These are phyloP conservation scores for Scaptomyza flava DNA, from an alignment of 2,888 invertebrate genomes.

Conservation along the genomic window DNA sequence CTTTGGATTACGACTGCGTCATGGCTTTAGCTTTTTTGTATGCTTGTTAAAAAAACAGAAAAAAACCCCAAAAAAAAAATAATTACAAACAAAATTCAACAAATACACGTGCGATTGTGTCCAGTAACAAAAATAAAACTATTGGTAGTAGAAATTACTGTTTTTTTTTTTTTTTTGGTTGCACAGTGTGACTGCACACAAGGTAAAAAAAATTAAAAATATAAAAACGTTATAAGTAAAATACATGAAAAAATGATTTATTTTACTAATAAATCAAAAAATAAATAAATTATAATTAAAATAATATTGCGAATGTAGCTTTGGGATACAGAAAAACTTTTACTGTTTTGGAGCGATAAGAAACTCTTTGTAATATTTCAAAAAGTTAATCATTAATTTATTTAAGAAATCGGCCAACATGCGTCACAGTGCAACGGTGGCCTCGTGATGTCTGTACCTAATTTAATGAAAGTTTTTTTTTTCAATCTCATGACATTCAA, in stretches of 20 bases:
- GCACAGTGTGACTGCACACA: slow-evolving; percentile 5
- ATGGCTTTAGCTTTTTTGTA: slow-evolving; percentile 61
- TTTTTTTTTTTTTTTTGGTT: slow-evolving; percentile 11
- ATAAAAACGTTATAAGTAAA: too few relatives aligned
- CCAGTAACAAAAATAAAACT: slow-evolving; percentile 31
- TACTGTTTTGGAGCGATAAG: too few relatives aligned
- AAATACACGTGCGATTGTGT: slow-evolving; percentile 54
- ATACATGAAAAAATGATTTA: neutral
- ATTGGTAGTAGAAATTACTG: slow-evolving; percentile 20
- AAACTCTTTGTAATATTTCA: too few relatives aligned
- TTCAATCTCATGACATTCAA: slow-evolving; percentile 77
- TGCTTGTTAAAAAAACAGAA: slow-evolving; percentile 42
- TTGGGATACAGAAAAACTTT: too few relatives aligned
- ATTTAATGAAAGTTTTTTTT: slow-evolving; percentile 58
- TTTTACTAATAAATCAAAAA: neutral
- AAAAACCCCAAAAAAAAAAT: slow-evolving; percentile 22
- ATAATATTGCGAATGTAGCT: too few relatives aligned
- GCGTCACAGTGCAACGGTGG: slow-evolving; percentile 43
- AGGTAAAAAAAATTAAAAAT: slow-evolving; percentile 16
- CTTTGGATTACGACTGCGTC: slow-evolving; percentile 71
- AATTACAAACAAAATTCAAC: slow-evolving; percentile 3
- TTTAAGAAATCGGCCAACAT: neutral
- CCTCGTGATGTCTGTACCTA: slow-evolving; percentile 27
- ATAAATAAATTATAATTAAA: neutral
- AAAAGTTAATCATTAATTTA: too few relatives aligned